phyloP scores from a whole-genome alignment of 2,113 vertebrate species.

The Dissostichus mawsoni region DNA sequence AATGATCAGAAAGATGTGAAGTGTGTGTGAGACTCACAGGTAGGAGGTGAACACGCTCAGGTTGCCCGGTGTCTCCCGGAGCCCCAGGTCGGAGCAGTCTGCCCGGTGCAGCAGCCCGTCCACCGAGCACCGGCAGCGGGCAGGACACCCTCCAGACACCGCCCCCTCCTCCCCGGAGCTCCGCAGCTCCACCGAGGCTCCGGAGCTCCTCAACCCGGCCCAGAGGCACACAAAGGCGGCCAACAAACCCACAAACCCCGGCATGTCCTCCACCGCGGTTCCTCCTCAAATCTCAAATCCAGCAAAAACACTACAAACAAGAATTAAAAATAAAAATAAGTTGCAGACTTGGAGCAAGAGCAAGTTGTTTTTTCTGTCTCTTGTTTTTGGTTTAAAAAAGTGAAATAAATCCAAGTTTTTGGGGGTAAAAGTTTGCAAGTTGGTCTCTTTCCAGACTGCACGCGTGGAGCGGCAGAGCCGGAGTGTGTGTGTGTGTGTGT shows the following conservation, averaged over 20 bases:
- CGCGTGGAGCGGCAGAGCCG: constrained; percentile 46
- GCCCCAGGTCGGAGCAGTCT: constrained; percentile 75
- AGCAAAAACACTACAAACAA: neutral
- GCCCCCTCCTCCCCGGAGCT: neutral
- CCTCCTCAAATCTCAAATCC: neutral
- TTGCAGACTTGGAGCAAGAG: constrained; percentile 3
- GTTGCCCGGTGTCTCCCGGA: constrained; percentile 62
- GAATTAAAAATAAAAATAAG: neutral
- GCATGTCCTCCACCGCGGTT: constrained; percentile 49
- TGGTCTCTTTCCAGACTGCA: constrained; percentile 58
- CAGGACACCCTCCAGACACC: constrained; percentile 40
- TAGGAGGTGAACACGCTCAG: constrained; percentile 74
- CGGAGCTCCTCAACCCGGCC: constrained; percentile 14
- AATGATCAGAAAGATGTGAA: too few relatives aligned
- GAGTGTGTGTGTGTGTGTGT: constrained; percentile 18
- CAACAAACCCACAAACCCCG: constrained; percentile 32
- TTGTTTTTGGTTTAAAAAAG: neutral
- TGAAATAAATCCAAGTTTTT: constrained; percentile 1
- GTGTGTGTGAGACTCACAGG: constrained; percentile 61
- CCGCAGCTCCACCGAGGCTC: constrained; percentile 17
- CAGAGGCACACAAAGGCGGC: constrained; percentile 43
- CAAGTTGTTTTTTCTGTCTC: neutral
- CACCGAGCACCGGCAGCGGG: constrained; percentile 70
- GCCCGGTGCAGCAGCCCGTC: constrained; percentile 69
- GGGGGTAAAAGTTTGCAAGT: constrained; percentile 4